These are phyloP conservation scores for Nettapus auritus DNA, from an alignment of 2,113 vertebrate genomes.

Conservation along the genomic window DNA sequence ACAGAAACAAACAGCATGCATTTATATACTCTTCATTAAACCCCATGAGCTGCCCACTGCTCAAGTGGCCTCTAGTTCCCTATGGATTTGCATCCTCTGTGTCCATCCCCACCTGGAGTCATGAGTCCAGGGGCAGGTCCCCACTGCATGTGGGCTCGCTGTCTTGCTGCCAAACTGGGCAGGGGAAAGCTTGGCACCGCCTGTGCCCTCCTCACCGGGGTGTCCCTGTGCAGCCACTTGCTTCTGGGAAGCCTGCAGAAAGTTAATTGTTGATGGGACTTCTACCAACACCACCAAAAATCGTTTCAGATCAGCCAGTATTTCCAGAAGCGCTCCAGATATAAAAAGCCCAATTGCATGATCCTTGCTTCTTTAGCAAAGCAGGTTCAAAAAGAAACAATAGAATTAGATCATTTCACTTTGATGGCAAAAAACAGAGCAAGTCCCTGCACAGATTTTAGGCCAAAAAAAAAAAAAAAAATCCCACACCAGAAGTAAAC, in stretches of 20 bases:
- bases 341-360: background rate
- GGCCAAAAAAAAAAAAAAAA: background rate
- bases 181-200: fast-evolving
- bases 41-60: background rate
- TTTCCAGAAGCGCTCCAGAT: background rate
- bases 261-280: background rate
- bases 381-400: background rate
- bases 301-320: background rate
- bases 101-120: background rate
- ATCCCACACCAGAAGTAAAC: background rate
- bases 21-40: background rate
- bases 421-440: background rate
- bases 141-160: fast-evolving
- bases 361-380: conserved; percentile 1
- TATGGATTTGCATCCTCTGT: background rate
- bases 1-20: background rate
- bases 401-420: conserved; percentile 33
- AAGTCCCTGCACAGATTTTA: background rate
- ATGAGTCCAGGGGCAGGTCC: background rate
- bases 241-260: background rate
- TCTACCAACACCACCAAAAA: background rate
- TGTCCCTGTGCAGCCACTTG: background rate
- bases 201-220: background rate
- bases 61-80: background rate
- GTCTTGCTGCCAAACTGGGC: fast-evolving